Evolutionary conservation across 2,888 invertebrate species (phyloP).

Genomic region (Heliconius hortense): DNA sequence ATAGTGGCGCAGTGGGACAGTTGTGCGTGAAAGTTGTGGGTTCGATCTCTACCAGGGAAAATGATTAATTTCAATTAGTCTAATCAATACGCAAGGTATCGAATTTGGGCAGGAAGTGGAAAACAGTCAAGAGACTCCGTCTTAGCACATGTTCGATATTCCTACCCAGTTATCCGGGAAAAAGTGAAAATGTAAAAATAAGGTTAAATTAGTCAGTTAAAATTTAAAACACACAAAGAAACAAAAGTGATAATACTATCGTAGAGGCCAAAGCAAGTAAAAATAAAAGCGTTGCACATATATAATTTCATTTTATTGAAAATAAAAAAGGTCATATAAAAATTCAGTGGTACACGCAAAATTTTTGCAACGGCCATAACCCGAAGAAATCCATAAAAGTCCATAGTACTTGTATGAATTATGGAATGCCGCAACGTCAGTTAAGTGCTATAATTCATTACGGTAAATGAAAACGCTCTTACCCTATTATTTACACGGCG

Average conservation of each 20-base stretch:
- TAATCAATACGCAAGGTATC: too few species aligned
- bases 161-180: too few species aligned
- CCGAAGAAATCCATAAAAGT: constrained; percentile 24
- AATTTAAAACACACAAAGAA: too few species aligned
- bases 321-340: background rate
- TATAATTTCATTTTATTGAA: background rate
- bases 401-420: constrained; percentile 24
- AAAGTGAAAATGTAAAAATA: too few species aligned
- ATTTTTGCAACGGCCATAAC: constrained; percentile 15
- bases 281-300: background rate
- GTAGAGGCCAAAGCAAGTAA: background rate
- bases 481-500: constrained; percentile 32
- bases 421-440: constrained; percentile 29
- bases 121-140: too few species aligned
- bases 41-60: too few species aligned
- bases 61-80: too few species aligned
- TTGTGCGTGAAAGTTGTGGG: too few species aligned
- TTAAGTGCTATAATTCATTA: constrained; percentile 37
- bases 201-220: too few species aligned
- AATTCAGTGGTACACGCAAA: background rate
- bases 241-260: background rate
- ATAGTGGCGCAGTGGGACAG: too few species aligned
- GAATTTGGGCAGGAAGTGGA: too few species aligned
- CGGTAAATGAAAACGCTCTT: constrained; percentile 32
- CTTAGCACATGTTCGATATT: too few species aligned